Conservation (phyloP, 2,113 vertebrate genomes). For the Laticauda laticaudata region DNA sequence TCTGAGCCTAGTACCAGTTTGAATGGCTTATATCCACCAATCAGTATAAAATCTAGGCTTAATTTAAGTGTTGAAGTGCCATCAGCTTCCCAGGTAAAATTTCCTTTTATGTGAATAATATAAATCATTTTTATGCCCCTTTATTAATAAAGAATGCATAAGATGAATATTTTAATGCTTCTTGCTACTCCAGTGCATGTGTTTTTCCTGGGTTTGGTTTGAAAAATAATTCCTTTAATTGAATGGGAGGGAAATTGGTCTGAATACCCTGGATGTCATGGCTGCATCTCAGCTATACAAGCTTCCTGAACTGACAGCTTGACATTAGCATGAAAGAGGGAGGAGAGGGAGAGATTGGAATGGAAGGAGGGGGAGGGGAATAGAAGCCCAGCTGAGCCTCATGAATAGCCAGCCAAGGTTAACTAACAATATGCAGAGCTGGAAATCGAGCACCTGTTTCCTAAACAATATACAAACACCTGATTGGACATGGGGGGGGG, state of each 20-base stretch:
- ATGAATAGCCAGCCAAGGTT: neutral
- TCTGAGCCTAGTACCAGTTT: slow-evolving; percentile 63
- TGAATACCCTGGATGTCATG: neutral
- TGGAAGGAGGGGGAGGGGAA: neutral
- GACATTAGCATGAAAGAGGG: neutral
- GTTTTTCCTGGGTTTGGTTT: neutral
- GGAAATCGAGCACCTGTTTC: neutral
- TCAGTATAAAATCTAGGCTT: slow-evolving; percentile 75
- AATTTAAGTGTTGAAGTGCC: slow-evolving; percentile 92
- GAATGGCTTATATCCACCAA: slow-evolving; percentile 74
- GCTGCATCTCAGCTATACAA: neutral
- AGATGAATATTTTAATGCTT: neutral
- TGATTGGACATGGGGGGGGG: neutral
- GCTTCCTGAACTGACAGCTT: neutral
- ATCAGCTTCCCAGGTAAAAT: slow-evolving; percentile 90
- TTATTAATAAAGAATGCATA: neutral
- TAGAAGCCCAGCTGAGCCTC: neutral
- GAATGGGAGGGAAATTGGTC: neutral
- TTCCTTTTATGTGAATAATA: neutral
- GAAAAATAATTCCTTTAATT: neutral
- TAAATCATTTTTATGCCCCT: neutral
- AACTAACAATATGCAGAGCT: neutral
- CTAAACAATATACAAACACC: no score
- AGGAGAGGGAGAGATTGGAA: neutral
- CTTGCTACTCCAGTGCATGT: neutral